Conservation (phyloP, 2,113 vertebrate species). For the Mus pahari region DNA sequence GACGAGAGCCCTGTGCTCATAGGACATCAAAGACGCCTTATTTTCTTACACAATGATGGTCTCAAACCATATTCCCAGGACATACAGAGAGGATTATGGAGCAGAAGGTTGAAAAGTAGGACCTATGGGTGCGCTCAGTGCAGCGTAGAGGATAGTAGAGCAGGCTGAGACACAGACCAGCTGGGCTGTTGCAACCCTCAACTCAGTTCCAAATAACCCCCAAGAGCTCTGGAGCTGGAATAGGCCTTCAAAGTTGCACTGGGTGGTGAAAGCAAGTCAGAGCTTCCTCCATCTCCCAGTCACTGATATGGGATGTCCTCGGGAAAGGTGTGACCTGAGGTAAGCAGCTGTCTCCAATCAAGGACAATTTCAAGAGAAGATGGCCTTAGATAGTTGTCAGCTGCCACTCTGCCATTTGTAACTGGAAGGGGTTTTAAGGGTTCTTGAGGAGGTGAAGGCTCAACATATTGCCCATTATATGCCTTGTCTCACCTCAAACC, state of each 20-base stretch:
- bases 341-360: not conserved
- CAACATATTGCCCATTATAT: rapidly evolving
- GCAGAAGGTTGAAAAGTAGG: not conserved
- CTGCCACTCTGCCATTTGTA: rapidly evolving
- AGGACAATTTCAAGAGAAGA: not conserved
- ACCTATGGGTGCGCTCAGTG: rapidly evolving
- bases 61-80: not conserved
- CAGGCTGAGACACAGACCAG: not conserved
- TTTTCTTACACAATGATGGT: not conserved
- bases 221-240: rapidly evolving
- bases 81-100: not conserved
- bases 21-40: not conserved
- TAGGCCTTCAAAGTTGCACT: not conserved
- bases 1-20: not conserved
- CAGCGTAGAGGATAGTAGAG: not conserved
- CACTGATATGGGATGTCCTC: not conserved
- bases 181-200: rapidly evolving
- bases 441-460: too few relatives aligned
- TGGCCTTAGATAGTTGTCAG: not conserved
- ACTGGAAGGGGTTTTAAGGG: not conserved
- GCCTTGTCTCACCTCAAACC: not conserved
- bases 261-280: not conserved
- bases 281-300: not conserved
- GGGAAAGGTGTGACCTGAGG: not conserved
- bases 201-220: not conserved